Conservation (phyloP, 2,113 vertebrate species). For the Thymallus thymallus region DNA sequence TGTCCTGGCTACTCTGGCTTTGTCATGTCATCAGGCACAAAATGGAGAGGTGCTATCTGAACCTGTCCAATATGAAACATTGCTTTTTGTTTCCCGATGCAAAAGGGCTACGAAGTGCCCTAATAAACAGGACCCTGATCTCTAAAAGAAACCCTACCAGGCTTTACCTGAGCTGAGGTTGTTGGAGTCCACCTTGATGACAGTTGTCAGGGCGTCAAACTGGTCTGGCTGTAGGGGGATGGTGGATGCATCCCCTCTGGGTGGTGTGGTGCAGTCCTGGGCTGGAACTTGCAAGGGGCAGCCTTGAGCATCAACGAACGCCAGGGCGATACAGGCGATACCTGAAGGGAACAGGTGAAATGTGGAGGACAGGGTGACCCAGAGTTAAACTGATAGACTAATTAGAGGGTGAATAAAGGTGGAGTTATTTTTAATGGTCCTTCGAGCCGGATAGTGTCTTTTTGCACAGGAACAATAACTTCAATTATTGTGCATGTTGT, state of each 20-base stretch:
- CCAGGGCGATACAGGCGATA: constrained; percentile 90
- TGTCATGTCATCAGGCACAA: no score
- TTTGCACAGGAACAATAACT: no score
- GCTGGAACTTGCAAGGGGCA: constrained; percentile 67
- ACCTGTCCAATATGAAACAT: no score
- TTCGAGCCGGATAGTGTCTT: no score
- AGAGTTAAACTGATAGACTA: no score
- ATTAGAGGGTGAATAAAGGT: no score
- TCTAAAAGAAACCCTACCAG: neutral
- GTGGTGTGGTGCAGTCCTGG: constrained; percentile 59
- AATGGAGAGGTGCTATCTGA: no score
- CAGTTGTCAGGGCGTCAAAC: constrained; percentile 84
- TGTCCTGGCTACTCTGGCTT: no score
- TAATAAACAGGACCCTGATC: no score
- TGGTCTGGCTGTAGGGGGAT: constrained; percentile 69
- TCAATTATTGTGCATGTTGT: neutral
- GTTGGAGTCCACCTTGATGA: constrained; percentile 69
- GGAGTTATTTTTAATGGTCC: no score
- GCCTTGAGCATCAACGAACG: constrained; percentile 81
- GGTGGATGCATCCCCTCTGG: constrained; percentile 46
- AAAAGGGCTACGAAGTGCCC: no score
- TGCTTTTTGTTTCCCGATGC: no score
- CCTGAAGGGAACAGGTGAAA: constrained; percentile 66
- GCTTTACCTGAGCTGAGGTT: constrained; percentile 66
- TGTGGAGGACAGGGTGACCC: neutral